Percentiles rank a stretch among this genome's conserved stretches.
These are phyloP conservation scores for Vidua chalybeata DNA, from an alignment of 2,113 vertebrate species.

Conservation along the genomic window DNA sequence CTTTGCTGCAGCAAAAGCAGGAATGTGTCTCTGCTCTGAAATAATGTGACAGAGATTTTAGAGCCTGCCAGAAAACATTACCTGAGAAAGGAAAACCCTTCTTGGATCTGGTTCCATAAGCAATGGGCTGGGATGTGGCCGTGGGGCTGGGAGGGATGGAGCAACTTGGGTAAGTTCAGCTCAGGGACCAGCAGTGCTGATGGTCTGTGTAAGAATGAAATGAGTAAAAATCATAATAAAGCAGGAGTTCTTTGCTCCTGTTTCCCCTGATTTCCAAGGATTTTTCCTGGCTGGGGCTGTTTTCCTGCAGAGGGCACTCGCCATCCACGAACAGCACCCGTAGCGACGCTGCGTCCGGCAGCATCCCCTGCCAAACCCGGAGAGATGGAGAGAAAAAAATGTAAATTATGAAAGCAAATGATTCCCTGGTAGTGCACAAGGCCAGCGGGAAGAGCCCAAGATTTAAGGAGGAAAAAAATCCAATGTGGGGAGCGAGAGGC, in stretches of 20 bases:
- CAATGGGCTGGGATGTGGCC: background rate
- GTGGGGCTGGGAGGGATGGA: background rate
- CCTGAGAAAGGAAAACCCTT: background rate
- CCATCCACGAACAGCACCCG: conserved; percentile 58
- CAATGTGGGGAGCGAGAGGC: background rate
- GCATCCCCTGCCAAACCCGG: conserved; percentile 3
- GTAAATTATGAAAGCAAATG: conserved; percentile 73
- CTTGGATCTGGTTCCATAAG: background rate
- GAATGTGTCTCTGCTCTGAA: background rate
- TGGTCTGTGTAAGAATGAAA: background rate
- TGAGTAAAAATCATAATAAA: background rate
- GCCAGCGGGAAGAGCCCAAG: conserved; percentile 35
- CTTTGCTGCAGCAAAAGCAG: background rate
- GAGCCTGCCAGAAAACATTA: background rate
- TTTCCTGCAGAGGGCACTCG: conserved; percentile 79
- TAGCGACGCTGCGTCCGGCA: background rate
- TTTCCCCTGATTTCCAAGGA: background rate
- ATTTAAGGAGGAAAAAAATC: conserved; percentile 41
- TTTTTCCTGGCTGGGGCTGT: background rate
- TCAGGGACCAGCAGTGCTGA: background rate
- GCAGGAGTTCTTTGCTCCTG: background rate
- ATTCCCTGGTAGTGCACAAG: conserved; percentile 60
- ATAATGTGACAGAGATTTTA: background rate
- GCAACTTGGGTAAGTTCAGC: background rate
- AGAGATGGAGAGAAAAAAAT: conserved; percentile 61